Conservation (phyloP, 2,888 invertebrate genomes). For the Mythimna vitellina region DNA sequence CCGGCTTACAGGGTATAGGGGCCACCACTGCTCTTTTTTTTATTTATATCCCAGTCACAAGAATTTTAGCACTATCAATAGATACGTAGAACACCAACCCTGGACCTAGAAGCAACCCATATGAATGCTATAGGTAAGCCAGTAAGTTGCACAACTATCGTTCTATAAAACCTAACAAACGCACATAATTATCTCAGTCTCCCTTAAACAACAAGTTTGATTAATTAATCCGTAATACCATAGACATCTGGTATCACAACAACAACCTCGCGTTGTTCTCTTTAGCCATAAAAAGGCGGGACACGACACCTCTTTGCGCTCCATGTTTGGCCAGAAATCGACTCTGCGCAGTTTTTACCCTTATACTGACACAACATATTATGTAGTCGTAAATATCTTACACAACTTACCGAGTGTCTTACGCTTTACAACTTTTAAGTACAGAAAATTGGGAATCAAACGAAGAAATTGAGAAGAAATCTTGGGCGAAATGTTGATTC, state of each 20-base stretch:
- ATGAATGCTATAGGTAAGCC: background rate
- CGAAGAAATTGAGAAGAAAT: too few species aligned
- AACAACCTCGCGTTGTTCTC: conserved; percentile 68
- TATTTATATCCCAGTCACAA: too few species aligned
- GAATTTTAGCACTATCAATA: background rate
- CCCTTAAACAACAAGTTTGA: conserved; percentile 37
- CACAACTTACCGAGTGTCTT: conserved; percentile 22
- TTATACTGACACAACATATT: conserved; percentile 40
- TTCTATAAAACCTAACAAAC: conserved; percentile 4
- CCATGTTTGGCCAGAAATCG: conserved; percentile 73
- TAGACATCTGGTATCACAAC: conserved; percentile 57
- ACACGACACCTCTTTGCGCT: conserved; percentile 60
- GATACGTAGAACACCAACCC: background rate
- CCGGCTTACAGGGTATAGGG: too few species aligned
- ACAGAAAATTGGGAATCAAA: too few species aligned
- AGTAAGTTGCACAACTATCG: background rate
- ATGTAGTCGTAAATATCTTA: conserved; percentile 22
- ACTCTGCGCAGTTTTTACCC: conserved; percentile 57
- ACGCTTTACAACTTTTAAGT: background rate
- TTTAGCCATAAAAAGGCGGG: conserved; percentile 74
- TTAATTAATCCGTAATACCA: conserved; percentile 47
- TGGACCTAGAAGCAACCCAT: background rate
- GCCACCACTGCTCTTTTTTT: too few species aligned
- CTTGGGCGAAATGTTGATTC: too few species aligned
- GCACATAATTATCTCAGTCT: conserved; percentile 17